Percentiles rank a stretch among this genome's conserved stretches.
Conservation (phyloP, 2,797 vertebrate species). For the Hylomyscus alleni region DNA sequence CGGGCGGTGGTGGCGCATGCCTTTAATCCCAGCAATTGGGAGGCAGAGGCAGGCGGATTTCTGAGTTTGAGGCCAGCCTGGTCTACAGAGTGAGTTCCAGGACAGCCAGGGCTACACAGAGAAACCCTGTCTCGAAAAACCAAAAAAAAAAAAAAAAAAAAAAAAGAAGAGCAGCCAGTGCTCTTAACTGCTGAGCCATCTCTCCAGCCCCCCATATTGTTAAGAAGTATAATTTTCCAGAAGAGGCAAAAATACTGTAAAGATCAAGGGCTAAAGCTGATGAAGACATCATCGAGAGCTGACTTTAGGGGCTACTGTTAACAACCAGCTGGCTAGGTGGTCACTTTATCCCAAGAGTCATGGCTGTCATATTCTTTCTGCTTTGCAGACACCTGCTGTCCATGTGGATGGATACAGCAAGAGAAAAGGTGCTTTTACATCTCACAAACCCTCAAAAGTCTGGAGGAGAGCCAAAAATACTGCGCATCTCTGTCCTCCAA, state of each 20-base stretch:
- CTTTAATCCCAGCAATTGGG: too few species aligned
- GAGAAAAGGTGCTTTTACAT: slow-evolving; percentile 84
- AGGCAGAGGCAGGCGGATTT: too few species aligned
- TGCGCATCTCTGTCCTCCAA: slow-evolving; percentile 81
- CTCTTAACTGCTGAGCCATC: too few species aligned
- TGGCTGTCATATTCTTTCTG: neutral
- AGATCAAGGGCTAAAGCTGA: neutral
- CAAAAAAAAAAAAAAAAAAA: too few species aligned
- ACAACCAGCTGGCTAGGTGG: neutral
- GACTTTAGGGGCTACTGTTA: neutral
- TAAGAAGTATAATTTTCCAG: slow-evolving; percentile 23
- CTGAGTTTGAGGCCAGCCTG: too few species aligned
- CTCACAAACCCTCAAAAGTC: slow-evolving; percentile 53
- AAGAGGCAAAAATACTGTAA: neutral
- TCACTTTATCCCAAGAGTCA: neutral
- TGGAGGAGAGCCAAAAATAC: slow-evolving; percentile 71
- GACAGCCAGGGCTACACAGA: too few species aligned
- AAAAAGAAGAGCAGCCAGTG: too few species aligned
- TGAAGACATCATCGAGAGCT: neutral
- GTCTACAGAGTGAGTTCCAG: too few species aligned
- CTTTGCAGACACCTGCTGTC: slow-evolving; percentile 85
- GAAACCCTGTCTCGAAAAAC: too few species aligned
- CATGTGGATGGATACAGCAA: slow-evolving; percentile 73
- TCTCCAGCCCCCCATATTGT: neutral
- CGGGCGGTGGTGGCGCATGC: too few species aligned